Conservation (phyloP, 2,888 invertebrate genomes). For the Eustalomyia histrio region DNA sequence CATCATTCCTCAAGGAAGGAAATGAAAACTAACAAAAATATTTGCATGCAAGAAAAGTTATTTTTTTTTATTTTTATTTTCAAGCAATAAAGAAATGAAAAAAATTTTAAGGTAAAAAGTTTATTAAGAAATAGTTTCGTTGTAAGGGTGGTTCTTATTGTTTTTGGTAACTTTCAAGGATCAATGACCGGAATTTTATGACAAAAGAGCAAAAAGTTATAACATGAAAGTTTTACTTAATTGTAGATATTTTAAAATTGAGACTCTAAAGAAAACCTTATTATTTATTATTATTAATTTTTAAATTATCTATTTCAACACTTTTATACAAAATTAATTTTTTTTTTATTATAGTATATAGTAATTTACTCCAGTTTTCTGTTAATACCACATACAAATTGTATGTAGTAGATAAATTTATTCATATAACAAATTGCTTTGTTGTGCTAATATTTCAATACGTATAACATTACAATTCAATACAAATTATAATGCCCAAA, state of each 20-base stretch:
- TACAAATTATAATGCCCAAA: too few species aligned
- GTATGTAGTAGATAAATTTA: slow-evolving; percentile 5
- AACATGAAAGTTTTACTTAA: neutral
- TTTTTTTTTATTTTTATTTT: too few species aligned
- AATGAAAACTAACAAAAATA: slow-evolving; percentile 43
- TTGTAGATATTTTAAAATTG: too few species aligned
- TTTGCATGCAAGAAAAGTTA: slow-evolving; percentile 34
- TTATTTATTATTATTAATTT: too few species aligned
- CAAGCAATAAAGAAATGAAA: neutral
- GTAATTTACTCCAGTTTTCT: neutral
- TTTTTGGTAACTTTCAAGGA: too few species aligned
- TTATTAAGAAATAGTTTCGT: neutral
- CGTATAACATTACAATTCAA: too few species aligned
- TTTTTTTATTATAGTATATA: too few species aligned
- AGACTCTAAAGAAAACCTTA: too few species aligned
- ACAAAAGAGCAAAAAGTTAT: neutral
- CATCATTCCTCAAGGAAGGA: slow-evolving; percentile 26
- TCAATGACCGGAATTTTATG: too few species aligned
- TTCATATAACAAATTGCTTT: neutral
- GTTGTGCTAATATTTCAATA: too few species aligned
- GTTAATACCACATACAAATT: slow-evolving; percentile 16
- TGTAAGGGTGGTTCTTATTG: neutral
- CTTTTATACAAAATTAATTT: too few species aligned
- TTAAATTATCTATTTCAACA: too few species aligned
- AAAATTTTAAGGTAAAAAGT: neutral